Conservation (phyloP, 2,888 invertebrate species). For the Pyrgus malvae region DNA sequence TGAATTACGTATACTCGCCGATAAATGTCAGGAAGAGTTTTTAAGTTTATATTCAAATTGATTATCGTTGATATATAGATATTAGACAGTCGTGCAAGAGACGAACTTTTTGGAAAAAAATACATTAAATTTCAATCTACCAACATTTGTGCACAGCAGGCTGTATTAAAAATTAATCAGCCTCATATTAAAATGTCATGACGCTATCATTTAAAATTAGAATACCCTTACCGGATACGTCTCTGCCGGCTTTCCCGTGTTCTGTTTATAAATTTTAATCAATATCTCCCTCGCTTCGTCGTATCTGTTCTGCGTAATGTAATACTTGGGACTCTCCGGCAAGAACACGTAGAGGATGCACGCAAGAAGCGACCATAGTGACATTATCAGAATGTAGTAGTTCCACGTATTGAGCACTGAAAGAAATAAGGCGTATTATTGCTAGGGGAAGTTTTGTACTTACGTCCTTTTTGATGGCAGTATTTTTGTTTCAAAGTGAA, state of each 20-base stretch:
- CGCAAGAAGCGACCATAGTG: slow-evolving; percentile 53
- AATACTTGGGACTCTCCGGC: slow-evolving; percentile 68
- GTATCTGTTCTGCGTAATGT: slow-evolving; percentile 57
- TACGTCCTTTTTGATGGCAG: not conserved
- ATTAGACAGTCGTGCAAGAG: no score
- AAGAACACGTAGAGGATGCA: slow-evolving; percentile 49
- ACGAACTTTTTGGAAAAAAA: no score
- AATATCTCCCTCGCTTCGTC: slow-evolving; percentile 58
- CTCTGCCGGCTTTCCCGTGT: slow-evolving; percentile 55
- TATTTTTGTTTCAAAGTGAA: slow-evolving; percentile 11
- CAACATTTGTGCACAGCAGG: no score
- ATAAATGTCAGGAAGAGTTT: no score
- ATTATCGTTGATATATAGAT: no score
- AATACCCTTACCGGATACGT: slow-evolving; percentile 50
- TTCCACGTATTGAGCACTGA: slow-evolving; percentile 68
- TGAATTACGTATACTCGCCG: no score
- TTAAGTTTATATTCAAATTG: no score
- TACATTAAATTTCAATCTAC: no score
- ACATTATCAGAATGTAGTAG: slow-evolving; percentile 56
- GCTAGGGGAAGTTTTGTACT: not conserved
- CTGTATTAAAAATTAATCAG: no score
- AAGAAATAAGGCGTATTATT: slow-evolving; percentile 29
- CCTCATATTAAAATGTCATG: not conserved
- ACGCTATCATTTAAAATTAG: not conserved
- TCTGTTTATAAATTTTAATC: slow-evolving; percentile 56